Evolutionary conservation across 2,888 invertebrate species (phyloP), one percentile per base, ranked within the genome.

Genomic region (Drosophila colorata): DNA sequence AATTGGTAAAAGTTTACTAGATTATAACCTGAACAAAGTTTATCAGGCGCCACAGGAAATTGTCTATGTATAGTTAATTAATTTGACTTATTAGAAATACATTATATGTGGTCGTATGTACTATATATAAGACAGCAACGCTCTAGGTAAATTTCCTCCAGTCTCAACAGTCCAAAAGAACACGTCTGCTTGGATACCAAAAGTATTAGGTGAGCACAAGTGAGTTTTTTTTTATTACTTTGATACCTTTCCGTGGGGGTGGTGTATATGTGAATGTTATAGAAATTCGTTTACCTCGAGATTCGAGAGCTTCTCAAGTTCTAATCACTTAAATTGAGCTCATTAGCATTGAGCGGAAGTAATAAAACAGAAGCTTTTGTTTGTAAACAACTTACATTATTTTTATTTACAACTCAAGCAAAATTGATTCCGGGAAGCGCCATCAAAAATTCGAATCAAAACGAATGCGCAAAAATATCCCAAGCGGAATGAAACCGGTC

Each of bases 21-120:
- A 67, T 73, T 31, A 25, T 18, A 43, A 35, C 13, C 44, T 37
- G 63, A 44, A 33, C 69, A 75, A 67, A 69, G 73, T 60, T 81
- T 84, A 80, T 87, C 82, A 80, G 63, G 61, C 64, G 18, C 35
- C 67, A 74, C 79, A 71, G 83, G 83, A 85, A 87, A 52, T 48
- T 48, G 63, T 51, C 67, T 56, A 61, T 70, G 61, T 59, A 41
- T 72, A 52, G 53, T 33, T 47, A 41, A 59, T 47, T 53, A 47
- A 65, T 55, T 72, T 63, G 66, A 51, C 51, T 60, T 40, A 73
- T 60, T 79, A 41, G 14, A 41, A 59, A 44, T 25, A 43, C 5
- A 60, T 53, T 53, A 46, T 7, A 31, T 65, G 37, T 11, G 1
- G 3, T 33, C 33, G 6, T 53, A 13, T 48, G 13, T 25, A 31